Evolutionary conservation across 2,888 invertebrate genomes (phyloP), one percentile per base, ranked within the genome.

Genomic region (Bibio marci): DNA sequence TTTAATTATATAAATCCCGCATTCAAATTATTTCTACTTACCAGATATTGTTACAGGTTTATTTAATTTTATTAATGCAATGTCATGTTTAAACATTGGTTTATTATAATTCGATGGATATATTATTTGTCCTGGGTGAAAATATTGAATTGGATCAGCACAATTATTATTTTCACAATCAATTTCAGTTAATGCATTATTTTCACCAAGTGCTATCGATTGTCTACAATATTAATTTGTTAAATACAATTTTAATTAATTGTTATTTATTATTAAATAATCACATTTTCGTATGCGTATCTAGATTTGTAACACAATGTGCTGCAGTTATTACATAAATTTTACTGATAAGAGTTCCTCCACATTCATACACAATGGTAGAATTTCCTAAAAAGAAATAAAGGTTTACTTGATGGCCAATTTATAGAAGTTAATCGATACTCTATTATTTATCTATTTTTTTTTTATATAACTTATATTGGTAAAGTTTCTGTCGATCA

Each of bases 251-350:
- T 12, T n/a, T 4, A 18, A 30, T 11, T 5, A 18, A 32, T 32
- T 15, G 13, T 4, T 4, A 32, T 33, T 26, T 17, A 26, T 28
- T 17, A 28, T 13, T 13, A 22, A 32, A 7, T 25, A 30, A 28
- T 37, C 30, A 41, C 40, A 41, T 6, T 36, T 10, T 13, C 10
- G 26, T 27, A 4, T 13, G 15, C 12, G 14, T 1, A 1, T 53
- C 51, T 18, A 59, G 45, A 14, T 41, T 41, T 3, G 52, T 49
- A 26, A 59, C 52, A 38, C 63, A 64, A 43, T 63, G 63, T 8
- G 62, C 63, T 1, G 63, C 64, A 0, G 63, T 62, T 11, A 64
- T 46, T 11, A 63, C 50, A 41, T 59, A 51, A 49, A 49, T 43
- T 46, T 45, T 42, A 31, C 40, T 48, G 47, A 53, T 52, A 49